Base-by-base conservation (phyloP, 2,113 vertebrate genomes). In the Callipepla californica region DNA sequence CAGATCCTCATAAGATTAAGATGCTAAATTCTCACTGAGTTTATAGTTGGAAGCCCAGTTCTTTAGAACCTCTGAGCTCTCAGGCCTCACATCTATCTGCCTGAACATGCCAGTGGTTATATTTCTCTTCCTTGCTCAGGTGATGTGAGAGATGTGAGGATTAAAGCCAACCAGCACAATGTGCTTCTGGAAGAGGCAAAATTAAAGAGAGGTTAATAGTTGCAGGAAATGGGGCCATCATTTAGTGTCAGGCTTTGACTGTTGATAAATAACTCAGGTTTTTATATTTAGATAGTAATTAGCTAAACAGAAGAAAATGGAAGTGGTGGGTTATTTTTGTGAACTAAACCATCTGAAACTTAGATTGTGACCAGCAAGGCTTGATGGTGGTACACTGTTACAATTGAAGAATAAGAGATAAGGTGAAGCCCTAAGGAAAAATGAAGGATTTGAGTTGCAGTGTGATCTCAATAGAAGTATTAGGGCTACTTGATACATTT, bases 1-100 rank as follows among this genome's bases (percentile, higher is more conserved):
- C 42, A 87, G 79, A 94, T 94, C 63, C 51, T 90, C 55, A 42
- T 67, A 68, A 95, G 81, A 76, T 94, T 82, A 87, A 69, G 58
- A 38, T 32, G 23, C 38, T 80, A 70, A 47, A 74, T 16, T 53
- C 23, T 89, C 26, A 25, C 40, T 79, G 21, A 45, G 13, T 30
- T 89, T 73, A 72, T 36, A 74, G 12, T 77, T 8, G 3, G 14
- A 34, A 95, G 7, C 23, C 40, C 79, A 69, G 30, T 16, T 30
- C 61, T 80, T 50, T 53, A 58, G 50, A 62, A 21, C 26, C 22
- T 80, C 74, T 77, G 72, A 77, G 55, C 3, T 92, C 76, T 59
- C 74, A 17, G 47, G 28, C 14, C 28, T 85, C 2, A 0, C 66
- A 58, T 74, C 63, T 58, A 8, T 62, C 63, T 82, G 55, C 25